A percentile compares a stretch with the other conserved stretches of the same genome.
Conservation (phyloP, 2,888 invertebrate genomes). For the Sipunculus nudus region DNA sequence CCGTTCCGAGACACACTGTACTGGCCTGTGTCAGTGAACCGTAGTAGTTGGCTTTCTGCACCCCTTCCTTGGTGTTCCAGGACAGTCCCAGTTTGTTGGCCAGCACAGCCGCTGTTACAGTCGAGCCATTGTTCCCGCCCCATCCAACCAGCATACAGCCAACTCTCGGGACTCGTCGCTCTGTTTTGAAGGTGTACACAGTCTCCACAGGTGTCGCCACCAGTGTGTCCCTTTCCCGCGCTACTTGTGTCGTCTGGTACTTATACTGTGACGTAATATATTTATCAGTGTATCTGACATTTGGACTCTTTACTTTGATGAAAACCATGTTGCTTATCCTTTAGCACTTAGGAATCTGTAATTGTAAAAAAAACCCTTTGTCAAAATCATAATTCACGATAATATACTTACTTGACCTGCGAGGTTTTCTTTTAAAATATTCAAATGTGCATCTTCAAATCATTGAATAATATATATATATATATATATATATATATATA, state of each 20-base stretch:
- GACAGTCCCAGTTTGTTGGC: slow-evolving; percentile 78
- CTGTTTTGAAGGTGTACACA: slow-evolving; percentile 69
- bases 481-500: too few relatives aligned
- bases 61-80: slow-evolving; percentile 82
- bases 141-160: slow-evolving; percentile 96
- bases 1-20: slow-evolving; percentile 83
- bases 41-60: slow-evolving; percentile 83
- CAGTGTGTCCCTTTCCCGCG: slow-evolving; percentile 72
- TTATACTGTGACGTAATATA: slow-evolving; percentile 83
- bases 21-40: slow-evolving; percentile 93
- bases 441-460: too few relatives aligned
- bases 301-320: slow-evolving; percentile 76
- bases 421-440: too few relatives aligned
- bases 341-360: too few relatives aligned
- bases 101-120: slow-evolving; percentile 87
- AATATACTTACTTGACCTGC: too few relatives aligned
- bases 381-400: too few relatives aligned
- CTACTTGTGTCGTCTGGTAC: slow-evolving; percentile 81
- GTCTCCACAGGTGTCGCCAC: slow-evolving; percentile 77
- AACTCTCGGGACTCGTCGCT: slow-evolving; percentile 75
- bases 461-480: too few relatives aligned
- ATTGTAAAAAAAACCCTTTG: too few relatives aligned
- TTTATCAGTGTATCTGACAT: slow-evolving; percentile 81
- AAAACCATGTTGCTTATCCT: too few relatives aligned
- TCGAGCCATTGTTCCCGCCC: slow-evolving; percentile 98